These are phyloP conservation scores for Pseudomugil gertrudae DNA, from an alignment of 2,797 vertebrate species.

Conservation along the genomic window DNA sequence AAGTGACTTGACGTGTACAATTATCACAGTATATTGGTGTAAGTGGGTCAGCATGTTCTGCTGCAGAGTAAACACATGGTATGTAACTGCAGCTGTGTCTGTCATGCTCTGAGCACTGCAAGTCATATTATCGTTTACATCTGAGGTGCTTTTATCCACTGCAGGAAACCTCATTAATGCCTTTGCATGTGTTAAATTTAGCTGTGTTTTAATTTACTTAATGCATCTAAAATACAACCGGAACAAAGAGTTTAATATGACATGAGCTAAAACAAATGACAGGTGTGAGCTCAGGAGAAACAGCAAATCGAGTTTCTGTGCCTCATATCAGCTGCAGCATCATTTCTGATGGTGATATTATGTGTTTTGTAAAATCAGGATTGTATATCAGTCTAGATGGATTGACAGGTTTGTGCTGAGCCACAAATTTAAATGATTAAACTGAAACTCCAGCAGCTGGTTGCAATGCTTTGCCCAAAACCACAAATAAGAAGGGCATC, in stretches of 20 bases:
- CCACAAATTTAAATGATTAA: too few species aligned
- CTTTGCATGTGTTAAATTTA: too few species aligned
- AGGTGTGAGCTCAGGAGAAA: too few species aligned
- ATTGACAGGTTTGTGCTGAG: too few species aligned
- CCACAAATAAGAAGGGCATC: not conserved
- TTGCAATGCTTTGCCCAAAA: not conserved
- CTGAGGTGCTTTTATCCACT: not conserved
- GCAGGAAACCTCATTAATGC: not conserved
- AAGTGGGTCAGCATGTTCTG: constrained; percentile 11
- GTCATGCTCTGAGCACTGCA: not conserved
- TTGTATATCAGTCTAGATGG: not conserved
- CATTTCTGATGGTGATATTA: not conserved
- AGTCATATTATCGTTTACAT: not conserved
- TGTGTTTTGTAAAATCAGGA: not conserved
- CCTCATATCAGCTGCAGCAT: not conserved
- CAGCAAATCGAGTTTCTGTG: too few species aligned
- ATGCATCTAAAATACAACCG: too few species aligned
- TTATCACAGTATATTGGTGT: not conserved
- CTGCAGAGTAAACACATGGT: not conserved
- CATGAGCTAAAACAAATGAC: too few species aligned
- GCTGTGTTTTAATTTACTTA: too few species aligned
- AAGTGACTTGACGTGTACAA: too few species aligned
- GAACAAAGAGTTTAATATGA: too few species aligned
- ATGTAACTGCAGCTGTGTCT: not conserved
- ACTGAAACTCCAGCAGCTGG: not conserved